Base-by-base conservation (phyloP, 2,113 vertebrate species). In the Upupa epops region DNA sequence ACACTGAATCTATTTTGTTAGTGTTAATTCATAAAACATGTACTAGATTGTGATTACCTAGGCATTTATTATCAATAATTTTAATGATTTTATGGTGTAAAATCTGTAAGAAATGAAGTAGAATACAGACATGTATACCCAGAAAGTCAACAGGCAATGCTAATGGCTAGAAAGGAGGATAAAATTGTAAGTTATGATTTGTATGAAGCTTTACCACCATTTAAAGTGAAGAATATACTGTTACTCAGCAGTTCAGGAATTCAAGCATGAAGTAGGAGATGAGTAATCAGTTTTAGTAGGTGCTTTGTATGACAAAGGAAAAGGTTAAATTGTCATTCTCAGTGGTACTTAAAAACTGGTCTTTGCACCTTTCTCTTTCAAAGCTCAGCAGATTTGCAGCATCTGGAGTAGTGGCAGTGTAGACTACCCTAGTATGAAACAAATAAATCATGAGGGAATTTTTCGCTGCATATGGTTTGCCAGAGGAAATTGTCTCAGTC, bases 381-480 rank as follows among this genome's bases (percentile, higher is more conserved):
- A 72, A 92, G 59, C 54, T 63, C 46, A 75, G 34, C 46, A 82
- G 25, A 71, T 82, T 72, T 5, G 1, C 20, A 66, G 52, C 40
- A 63, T 25, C 52, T 89, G 52, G 15, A 71, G 14, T 59, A 31
- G 5, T 64, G 40, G 37, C 61, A 92, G 60, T 40, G 5, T 19
- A 72, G 64, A 46, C 21, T 56, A 25, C 34, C 12, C 20, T 61
- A 60, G 61, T 74, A 21, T 48, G 71, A 86, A 89, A 94, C 77
- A 86, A 89, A 82, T 36, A 60, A 75, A 46, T 88, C 46, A 48
- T 49, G 45, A 87, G 24, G 28, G 84, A 94, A 88, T 90, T 93
- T 70, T 94, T 96, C 90, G 66, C 36, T 90, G 86, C 90, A 72
- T 92, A 61, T 86, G 21, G 17, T 79, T 93, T 94, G 40, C 72